Evolutionary conservation across 2,888 invertebrate genomes (phyloP).

Genomic region (Diadromus collaris): DNA sequence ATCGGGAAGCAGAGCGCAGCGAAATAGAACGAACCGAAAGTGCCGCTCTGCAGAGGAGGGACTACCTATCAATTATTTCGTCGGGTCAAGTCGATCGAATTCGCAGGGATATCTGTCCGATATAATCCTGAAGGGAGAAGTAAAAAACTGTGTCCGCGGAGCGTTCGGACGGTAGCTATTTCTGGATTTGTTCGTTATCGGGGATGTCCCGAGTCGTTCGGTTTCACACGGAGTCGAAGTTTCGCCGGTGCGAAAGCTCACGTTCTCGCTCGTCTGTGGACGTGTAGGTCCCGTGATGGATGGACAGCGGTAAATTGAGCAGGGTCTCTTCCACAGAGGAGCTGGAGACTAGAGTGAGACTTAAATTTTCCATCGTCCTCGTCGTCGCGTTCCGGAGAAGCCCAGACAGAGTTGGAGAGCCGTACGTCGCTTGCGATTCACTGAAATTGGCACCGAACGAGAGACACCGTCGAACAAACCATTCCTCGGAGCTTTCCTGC

Average conservation of each 20-base stretch:
- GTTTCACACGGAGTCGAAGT: conserved; percentile 27
- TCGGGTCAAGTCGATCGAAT: conserved; percentile 25
- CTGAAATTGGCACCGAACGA: conserved; percentile 59
- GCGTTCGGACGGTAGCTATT: conserved; percentile 41
- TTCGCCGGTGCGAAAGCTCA: conserved; percentile 27
- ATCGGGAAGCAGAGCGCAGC: not conserved
- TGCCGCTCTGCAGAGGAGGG: not conserved
- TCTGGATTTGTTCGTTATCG: conserved; percentile 49
- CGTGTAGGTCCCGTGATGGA: conserved; percentile 54
- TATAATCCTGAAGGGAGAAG: conserved; percentile 24
- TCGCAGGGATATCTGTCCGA: conserved; percentile 35
- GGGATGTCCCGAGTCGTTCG: conserved; percentile 43
- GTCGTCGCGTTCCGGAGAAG: conserved; percentile 66
- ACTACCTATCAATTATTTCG: conserved; percentile 43
- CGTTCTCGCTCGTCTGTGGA: conserved; percentile 26
- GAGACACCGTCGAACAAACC: conserved; percentile 50
- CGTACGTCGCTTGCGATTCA: conserved; percentile 55
- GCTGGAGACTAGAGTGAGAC: conserved; percentile 62
- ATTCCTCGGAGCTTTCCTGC: conserved; percentile 13
- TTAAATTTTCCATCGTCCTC: conserved; percentile 72
- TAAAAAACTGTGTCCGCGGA: not conserved
- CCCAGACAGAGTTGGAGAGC: conserved; percentile 63
- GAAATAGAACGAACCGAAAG: conserved; percentile 5
- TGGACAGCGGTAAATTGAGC: conserved; percentile 70
- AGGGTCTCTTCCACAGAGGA: conserved; percentile 53